Evolutionary conservation across 2,113 vertebrate species (phyloP), one percentile per base, ranked within the genome.

Genomic region (Phylloscopus whistleri): DNA sequence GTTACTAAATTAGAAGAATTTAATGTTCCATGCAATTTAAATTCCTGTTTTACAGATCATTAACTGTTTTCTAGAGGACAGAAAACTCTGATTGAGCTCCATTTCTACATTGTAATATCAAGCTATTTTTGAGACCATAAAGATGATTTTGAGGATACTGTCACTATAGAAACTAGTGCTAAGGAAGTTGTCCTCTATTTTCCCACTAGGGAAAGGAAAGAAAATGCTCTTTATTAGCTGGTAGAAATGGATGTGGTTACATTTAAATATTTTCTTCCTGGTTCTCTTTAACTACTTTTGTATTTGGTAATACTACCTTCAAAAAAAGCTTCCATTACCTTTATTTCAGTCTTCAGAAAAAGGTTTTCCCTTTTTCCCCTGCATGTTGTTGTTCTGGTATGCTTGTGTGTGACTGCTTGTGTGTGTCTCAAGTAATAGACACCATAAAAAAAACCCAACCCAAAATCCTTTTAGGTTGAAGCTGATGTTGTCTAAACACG

Each of bases 141-240:
- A 84, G 75, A 94, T 62, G 76, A 79, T 78, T 96, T 88, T 92
- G 91, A 94, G 72, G 37, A 69, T 81, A 75, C 26, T 83, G 92
- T 97, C 92, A 95, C 97, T 97, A 97, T 92, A 97, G 96, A 95
- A 97, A 96, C 94, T 85, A 83, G 28, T 51, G 43, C n/a, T 58
- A 88, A 94, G 87, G 69, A 95, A 90, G 64, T 67, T 64, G 64
- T 72, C 30, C 44, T 95, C n/a, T 68, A 11, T 83, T 93, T 90
- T 89, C 48, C 60, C 79, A 63, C 28, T 80, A 70, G 33, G 78
- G 53, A 88, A 89, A 83, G 26, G 31, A 84, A 93, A 79, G 31
- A 46, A 93, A 92, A 87, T 18, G 21, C 2, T 70, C 33, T 86
- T 89, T 87, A 69, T 75, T 87, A 92, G 41, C 16, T 82, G 33